phyloP scores from a whole-genome alignment of 2,113 vertebrate species.

The Pardalotus punctatus region DNA sequence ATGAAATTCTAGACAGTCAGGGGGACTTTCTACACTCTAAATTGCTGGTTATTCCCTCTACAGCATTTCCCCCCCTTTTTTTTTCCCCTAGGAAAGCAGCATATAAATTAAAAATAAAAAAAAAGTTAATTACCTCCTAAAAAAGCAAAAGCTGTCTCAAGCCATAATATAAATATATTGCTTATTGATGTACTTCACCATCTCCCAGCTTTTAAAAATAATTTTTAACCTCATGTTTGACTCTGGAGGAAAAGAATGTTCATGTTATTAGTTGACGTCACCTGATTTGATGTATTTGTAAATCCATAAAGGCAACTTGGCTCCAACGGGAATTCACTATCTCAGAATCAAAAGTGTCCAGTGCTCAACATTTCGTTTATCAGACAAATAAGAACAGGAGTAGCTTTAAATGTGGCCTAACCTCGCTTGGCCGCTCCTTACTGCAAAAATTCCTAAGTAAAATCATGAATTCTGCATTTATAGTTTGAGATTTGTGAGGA shows the following conservation, averaged over 20 bases:
- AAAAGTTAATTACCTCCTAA: constrained; percentile 2
- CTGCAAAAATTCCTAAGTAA: background rate
- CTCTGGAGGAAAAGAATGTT: background rate
- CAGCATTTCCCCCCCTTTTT: background rate
- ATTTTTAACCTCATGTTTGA: background rate
- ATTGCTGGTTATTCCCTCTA: constrained; percentile 19
- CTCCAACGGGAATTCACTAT: background rate
- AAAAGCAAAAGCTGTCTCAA: constrained; percentile 1
- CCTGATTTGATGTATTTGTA: background rate
- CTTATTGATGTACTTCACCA: background rate
- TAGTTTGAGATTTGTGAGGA: background rate
- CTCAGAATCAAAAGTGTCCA: background rate
- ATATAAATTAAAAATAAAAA: constrained; percentile 4
- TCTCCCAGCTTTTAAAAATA: background rate
- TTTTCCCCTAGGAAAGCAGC: background rate
- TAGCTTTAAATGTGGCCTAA: background rate
- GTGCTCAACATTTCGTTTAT: background rate
- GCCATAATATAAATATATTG: background rate
- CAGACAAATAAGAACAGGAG: background rate
- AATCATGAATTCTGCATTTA: fast-evolving
- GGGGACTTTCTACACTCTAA: constrained; percentile 8
- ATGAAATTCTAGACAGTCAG: constrained; percentile 51
- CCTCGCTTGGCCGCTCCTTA: background rate
- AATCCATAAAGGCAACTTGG: background rate
- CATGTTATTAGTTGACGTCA: background rate